These are phyloP conservation scores for Neoarius graeffei DNA, from an alignment of 2,113 vertebrate species.

Conservation along the genomic window DNA sequence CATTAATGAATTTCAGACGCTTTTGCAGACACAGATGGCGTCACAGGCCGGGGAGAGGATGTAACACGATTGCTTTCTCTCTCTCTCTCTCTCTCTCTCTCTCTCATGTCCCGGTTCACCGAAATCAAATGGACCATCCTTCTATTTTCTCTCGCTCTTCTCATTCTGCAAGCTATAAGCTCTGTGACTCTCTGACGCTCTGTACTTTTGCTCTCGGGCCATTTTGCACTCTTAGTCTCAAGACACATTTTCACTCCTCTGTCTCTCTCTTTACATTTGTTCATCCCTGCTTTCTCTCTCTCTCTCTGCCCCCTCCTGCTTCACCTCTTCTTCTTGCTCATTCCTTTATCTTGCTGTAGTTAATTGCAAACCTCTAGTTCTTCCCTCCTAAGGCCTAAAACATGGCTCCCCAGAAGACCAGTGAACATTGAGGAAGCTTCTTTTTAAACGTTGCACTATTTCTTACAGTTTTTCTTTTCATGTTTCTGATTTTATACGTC, in stretches of 20 bases:
- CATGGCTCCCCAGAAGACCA: constrained; percentile 44
- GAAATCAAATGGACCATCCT: constrained; percentile 41
- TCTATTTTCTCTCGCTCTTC: not conserved
- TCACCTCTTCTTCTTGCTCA: constrained; percentile 19
- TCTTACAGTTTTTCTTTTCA: not conserved
- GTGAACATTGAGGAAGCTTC: constrained; percentile 52
- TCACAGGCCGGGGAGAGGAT: constrained; percentile 48
- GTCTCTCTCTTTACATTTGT: constrained; percentile 1
- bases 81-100: not conserved
- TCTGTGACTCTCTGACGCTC: not conserved
- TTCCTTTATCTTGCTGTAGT: constrained; percentile 53
- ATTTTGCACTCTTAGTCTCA: constrained; percentile 16
- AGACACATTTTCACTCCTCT: constrained; percentile 1
- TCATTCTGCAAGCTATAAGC: constrained; percentile 7
- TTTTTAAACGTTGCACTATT: constrained; percentile 13
- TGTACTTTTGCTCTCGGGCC: constrained; percentile 13
- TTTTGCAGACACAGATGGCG: constrained; percentile 68
- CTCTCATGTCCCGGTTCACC: constrained; percentile 17
- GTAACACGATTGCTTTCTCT: not conserved
- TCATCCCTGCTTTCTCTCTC: not conserved
- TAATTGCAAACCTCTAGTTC: constrained; percentile 67
- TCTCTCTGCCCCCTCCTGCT: not conserved
- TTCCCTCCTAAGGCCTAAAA: constrained; percentile 50
- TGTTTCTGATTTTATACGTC: not conserved
- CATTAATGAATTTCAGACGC: constrained; percentile 67